Evolutionary conservation across 2,113 vertebrate genomes (phyloP).

Genomic region (Henicopernis longicauda): DNA sequence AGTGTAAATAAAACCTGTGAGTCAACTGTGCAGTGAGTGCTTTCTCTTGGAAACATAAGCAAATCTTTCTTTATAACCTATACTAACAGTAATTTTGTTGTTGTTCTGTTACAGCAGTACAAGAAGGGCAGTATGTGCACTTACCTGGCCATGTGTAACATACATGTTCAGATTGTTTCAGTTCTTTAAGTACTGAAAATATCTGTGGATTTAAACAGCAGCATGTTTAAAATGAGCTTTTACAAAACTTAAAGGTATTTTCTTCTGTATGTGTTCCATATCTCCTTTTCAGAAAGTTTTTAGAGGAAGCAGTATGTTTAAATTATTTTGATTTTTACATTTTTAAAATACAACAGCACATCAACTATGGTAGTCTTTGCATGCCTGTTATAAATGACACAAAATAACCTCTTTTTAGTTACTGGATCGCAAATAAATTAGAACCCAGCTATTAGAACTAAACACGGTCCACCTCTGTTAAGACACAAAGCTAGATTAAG

Average conservation of each 20-base stretch:
- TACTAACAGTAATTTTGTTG: not conserved
- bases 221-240: not conserved
- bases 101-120: not conserved
- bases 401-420: not conserved
- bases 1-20: conserved; percentile 83
- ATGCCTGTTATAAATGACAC: not conserved
- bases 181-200: not conserved
- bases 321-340: not conserved
- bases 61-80: not conserved
- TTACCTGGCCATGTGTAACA: accelerated
- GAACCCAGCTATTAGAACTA: not conserved
- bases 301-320: not conserved
- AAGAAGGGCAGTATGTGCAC: not conserved
- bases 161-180: accelerated
- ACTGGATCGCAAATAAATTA: not conserved
- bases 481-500: no score
- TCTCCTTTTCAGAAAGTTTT: not conserved
- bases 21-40: conserved; percentile 52
- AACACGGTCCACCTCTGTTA: accelerated
- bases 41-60: conserved; percentile 36
- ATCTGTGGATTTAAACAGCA: not conserved
- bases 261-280: not conserved
- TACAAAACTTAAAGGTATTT: not conserved
- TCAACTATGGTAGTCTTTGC: not conserved
- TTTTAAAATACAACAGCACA: not conserved